Percentiles rank a stretch among this genome's conserved stretches.
Evolutionary conservation across 2,888 invertebrate genomes (phyloP).

Genomic region (Parascotia fuliginaria): DNA sequence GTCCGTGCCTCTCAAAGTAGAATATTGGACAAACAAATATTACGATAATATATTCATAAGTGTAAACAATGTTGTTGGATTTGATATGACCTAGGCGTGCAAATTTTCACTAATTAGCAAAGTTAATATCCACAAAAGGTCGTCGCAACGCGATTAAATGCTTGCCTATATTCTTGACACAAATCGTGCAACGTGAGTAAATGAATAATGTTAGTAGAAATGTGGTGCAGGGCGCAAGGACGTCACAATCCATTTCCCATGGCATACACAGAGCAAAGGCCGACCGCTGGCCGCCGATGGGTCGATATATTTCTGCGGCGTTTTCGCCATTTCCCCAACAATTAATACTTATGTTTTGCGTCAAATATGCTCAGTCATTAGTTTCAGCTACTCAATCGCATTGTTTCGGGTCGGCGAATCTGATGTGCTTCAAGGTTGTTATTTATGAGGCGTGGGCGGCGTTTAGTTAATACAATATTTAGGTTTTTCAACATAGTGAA

Average conservation of each 20-base stretch:
- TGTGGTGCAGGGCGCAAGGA: conserved; percentile 61
- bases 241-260: conserved; percentile 65
- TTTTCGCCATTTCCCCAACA: conserved; percentile 65
- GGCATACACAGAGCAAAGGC: conserved; percentile 58
- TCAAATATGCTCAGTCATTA: conserved; percentile 38
- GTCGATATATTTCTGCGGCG: conserved; percentile 83
- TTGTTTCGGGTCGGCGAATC: conserved; percentile 44
- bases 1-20: background rate
- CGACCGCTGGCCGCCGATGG: conserved; percentile 65
- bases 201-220: conserved; percentile 49
- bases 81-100: conserved; percentile 36
- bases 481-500: conserved; percentile 11
- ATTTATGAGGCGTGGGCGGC: conserved; percentile 47
- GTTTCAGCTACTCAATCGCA: conserved; percentile 45
- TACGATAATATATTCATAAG: conserved; percentile 18
- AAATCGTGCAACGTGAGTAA: conserved; percentile 10
- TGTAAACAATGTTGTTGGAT: conserved; percentile 26
- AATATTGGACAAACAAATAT: background rate
- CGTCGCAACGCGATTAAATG: conserved; percentile 23
- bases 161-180: conserved; percentile 20
- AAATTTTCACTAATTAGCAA: conserved; percentile 37
- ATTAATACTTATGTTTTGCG: conserved; percentile 26
- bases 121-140: conserved; percentile 18
- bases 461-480: conserved; percentile 27
- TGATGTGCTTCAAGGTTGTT: conserved; percentile 53